A percentile compares a stretch with the other conserved stretches of the same genome.
Conservation (phyloP, 1,140 invertebrate genomes). For the Anoplophora glabripennis region DNA sequence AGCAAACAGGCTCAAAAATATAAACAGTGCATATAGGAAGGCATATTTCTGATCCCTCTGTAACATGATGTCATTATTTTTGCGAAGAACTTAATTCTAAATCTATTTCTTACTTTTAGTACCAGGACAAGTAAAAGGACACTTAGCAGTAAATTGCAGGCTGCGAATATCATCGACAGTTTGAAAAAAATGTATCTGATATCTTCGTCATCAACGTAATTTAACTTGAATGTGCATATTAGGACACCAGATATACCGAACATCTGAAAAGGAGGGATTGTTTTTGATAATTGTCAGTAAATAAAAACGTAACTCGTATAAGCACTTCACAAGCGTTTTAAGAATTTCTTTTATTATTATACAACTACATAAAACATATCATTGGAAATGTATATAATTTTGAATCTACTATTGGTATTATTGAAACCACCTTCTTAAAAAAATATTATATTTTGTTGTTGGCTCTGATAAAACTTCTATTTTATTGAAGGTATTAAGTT, state of each 20-base stretch:
- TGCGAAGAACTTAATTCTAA: background rate
- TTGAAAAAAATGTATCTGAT: conserved; percentile 35
- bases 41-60: conserved; percentile 40
- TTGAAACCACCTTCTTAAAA: too few species aligned
- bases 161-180: conserved; percentile 37
- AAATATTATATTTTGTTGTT: too few species aligned
- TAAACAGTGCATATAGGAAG: conserved; percentile 36
- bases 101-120: conserved; percentile 26
- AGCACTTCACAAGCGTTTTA: too few species aligned
- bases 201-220: conserved; percentile 29
- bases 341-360: too few species aligned
- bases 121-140: conserved; percentile 34
- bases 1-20: conserved; percentile 36
- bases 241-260: conserved; percentile 37
- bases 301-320: too few species aligned
- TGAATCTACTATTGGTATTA: too few species aligned
- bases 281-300: too few species aligned
- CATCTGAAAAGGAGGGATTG: conserved; percentile 34
- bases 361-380: too few species aligned
- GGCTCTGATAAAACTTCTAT: too few species aligned
- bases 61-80: conserved; percentile 12
- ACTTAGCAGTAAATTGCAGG: conserved; percentile 35
- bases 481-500: too few species aligned
- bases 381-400: too few species aligned
- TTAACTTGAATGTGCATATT: conserved; percentile 35